Evolutionary conservation across 2,888 invertebrate genomes (phyloP).

Genomic region (Thalpophila matura): DNA sequence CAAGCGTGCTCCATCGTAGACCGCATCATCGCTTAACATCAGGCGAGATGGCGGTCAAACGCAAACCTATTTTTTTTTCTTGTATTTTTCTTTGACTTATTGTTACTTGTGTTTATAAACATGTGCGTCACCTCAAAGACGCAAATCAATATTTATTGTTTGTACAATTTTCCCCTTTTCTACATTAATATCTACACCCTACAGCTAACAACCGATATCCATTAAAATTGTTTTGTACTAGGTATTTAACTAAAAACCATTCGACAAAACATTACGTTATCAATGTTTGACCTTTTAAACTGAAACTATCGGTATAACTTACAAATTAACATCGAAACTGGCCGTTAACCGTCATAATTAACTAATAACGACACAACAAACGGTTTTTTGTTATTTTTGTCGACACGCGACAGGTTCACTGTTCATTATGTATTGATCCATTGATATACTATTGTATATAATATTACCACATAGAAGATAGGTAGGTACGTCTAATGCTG

Average conservation of each 20-base stretch:
- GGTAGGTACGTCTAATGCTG: not conserved
- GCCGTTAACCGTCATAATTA: slow-evolving; percentile 52
- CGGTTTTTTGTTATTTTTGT: slow-evolving; percentile 36
- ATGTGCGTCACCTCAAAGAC: no score
- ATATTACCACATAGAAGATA: not conserved
- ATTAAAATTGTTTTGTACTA: slow-evolving; percentile 9
- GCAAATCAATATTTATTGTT: no score
- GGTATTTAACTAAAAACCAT: slow-evolving; percentile 16
- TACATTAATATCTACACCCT: not conserved
- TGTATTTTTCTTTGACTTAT: no score
- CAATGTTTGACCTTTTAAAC: slow-evolving; percentile 41
- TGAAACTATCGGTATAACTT: slow-evolving; percentile 33
- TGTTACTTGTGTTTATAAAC: no score
- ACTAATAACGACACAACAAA: slow-evolving; percentile 47
- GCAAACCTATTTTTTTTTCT: no score
- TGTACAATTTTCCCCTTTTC: no score
- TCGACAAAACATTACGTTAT: slow-evolving; percentile 41
- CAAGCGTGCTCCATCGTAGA: no score
- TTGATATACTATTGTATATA: slow-evolving; percentile 1
- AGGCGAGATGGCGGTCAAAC: no score
- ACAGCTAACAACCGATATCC: not conserved
- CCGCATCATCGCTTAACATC: no score
- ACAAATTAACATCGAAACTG: slow-evolving; percentile 46
- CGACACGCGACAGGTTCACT: slow-evolving; percentile 44
- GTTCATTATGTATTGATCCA: slow-evolving; percentile 33